Conservation (phyloP, 2,113 vertebrate species). For the Notiomystis cincta region DNA sequence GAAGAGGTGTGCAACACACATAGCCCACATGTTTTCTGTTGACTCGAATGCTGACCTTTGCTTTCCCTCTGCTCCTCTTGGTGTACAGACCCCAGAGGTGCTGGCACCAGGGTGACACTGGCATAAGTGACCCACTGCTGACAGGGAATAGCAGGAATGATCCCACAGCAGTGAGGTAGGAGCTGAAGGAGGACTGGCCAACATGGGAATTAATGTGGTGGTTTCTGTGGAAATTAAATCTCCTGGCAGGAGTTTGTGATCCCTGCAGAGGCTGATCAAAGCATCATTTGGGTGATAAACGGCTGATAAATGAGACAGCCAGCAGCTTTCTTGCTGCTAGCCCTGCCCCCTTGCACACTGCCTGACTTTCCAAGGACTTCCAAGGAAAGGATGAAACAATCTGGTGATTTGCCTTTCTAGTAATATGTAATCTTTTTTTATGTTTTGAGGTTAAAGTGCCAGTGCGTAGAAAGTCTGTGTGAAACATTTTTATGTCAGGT, state of each 20-base stretch:
- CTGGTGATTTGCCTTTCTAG: not conserved
- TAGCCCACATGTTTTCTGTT: not conserved
- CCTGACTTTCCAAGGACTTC: not conserved
- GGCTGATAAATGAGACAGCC: not conserved
- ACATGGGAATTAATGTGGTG: accelerated
- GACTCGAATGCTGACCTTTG: not conserved
- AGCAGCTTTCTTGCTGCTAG: not conserved
- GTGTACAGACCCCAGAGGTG: not conserved
- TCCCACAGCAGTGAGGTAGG: not conserved
- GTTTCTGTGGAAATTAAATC: not conserved
- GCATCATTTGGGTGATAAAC: not conserved
- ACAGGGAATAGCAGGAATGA: not conserved
- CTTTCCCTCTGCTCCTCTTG: not conserved
- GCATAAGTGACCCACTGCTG: not conserved
- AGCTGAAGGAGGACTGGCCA: not conserved
- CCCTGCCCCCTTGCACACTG: not conserved
- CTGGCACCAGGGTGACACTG: not conserved
- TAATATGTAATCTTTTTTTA: not conserved
- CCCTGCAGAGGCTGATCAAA: not conserved
- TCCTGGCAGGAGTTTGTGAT: not conserved
- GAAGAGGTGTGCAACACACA: not conserved
- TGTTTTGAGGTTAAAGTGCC: not conserved
- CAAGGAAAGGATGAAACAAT: not conserved
- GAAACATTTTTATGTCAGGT: not conserved
- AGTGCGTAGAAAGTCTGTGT: not conserved